phyloP scores from a whole-genome alignment of 92 coral and sea anemone genomes.

The Heliopora coerulea region DNA sequence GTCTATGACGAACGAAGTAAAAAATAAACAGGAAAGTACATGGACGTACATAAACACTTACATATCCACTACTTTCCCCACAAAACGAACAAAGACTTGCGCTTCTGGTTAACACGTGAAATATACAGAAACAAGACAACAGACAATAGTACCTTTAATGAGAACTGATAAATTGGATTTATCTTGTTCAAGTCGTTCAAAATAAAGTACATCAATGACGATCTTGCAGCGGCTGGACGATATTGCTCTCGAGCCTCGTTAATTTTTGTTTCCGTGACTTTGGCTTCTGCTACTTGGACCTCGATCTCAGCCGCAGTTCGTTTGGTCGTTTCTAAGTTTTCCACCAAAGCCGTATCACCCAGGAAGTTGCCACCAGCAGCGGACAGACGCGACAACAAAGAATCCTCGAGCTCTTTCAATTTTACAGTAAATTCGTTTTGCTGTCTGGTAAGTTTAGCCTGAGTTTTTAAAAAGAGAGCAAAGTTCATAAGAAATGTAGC shows the following conservation, averaged over 20 bases:
- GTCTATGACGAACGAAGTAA: too few species aligned
- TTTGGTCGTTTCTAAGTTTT: constrained; percentile 94
- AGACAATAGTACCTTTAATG: constrained; percentile 95
- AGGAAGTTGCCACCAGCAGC: constrained; percentile 99
- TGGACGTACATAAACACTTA: too few species aligned
- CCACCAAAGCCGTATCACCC: constrained; percentile 97
- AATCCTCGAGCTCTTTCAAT: constrained; percentile 91
- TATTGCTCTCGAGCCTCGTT: constrained; percentile 99
- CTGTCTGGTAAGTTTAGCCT: constrained; percentile 95
- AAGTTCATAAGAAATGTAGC: too few species aligned
- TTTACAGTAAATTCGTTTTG: constrained; percentile 94
- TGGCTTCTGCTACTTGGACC: constrained; percentile 92
- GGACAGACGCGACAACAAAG: constrained; percentile 88
- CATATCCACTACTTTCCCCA: too few species aligned
- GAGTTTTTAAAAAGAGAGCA: not conserved
- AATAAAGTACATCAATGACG: constrained; percentile 88
- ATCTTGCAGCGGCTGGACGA: constrained; percentile 95
- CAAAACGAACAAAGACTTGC: too few species aligned
- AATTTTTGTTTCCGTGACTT: constrained; percentile 85
- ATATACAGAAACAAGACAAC: too few species aligned
- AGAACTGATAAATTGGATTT: constrained; percentile 97
- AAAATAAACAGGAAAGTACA: too few species aligned
- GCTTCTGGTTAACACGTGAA: too few species aligned
- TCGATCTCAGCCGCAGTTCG: constrained; percentile 99
- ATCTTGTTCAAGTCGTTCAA: constrained; percentile 97